Evolutionary conservation across 2,113 vertebrate species (phyloP).

Genomic region (Lepidothrix coronata): DNA sequence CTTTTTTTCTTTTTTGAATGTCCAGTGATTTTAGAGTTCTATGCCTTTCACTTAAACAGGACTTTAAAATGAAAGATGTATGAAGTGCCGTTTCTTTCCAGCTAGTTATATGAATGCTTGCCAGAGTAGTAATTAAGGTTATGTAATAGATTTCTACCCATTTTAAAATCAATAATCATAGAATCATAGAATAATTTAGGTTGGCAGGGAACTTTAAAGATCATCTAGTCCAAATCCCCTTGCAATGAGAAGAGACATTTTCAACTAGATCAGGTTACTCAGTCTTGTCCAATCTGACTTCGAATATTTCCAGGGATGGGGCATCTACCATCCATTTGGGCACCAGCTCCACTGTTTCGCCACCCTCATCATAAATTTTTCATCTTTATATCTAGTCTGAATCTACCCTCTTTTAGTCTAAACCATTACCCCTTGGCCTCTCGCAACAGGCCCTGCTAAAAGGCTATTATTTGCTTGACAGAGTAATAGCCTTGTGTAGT

Average conservation of each 20-base stretch:
- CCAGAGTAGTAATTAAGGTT: not conserved
- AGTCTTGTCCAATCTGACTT: not conserved
- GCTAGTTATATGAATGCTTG: not conserved
- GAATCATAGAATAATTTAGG: not conserved
- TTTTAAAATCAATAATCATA: not conserved
- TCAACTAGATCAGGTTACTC: not conserved
- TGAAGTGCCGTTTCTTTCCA: not conserved
- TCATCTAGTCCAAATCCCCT: rapidly evolving
- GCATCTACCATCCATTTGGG: not conserved
- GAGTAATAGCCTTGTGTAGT: not conserved
- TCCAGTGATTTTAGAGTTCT: not conserved
- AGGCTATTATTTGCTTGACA: not conserved
- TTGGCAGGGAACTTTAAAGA: not conserved
- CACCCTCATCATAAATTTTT: not conserved
- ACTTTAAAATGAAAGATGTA: not conserved
- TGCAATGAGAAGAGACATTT: not conserved
- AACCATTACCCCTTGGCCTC: not conserved
- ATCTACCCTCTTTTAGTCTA: not conserved
- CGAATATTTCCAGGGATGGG: not conserved
- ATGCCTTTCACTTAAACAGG: not conserved
- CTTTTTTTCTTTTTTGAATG: not conserved
- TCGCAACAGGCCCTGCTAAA: not conserved
- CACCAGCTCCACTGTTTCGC: not conserved
- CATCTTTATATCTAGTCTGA: not conserved
- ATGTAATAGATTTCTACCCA: not conserved